These are phyloP conservation scores for Harpalus rufipes DNA, from an alignment of 2,888 invertebrate genomes.

Conservation along the genomic window DNA sequence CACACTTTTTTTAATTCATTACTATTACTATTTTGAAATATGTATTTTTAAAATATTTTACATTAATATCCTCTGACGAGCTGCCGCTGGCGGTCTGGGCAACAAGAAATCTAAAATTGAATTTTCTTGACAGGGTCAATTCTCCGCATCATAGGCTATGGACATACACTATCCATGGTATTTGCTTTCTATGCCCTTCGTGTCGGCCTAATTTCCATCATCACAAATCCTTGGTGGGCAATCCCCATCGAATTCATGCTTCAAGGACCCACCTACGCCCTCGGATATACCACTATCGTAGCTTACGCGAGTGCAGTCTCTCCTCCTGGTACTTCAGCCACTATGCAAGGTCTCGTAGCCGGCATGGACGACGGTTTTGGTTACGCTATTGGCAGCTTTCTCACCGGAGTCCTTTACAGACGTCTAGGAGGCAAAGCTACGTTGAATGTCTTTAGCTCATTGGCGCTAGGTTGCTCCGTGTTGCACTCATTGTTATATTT, in stretches of 20 bases:
- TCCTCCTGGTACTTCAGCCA: slow-evolving; percentile 82
- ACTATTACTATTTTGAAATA: too few relatives aligned
- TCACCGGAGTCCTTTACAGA: slow-evolving; percentile 85
- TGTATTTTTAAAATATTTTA: too few relatives aligned
- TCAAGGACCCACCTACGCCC: slow-evolving; percentile 93
- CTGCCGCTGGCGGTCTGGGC: too few relatives aligned
- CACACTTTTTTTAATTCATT: too few relatives aligned
- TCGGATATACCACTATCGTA: slow-evolving; percentile 91
- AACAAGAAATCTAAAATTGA: background rate
- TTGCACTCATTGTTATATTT: slow-evolving; percentile 76
- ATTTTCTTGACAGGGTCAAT: slow-evolving; percentile 82
- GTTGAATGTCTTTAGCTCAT: slow-evolving; percentile 78
- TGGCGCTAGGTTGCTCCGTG: slow-evolving; percentile 77
- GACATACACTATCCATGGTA: slow-evolving; percentile 87
- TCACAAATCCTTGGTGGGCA: slow-evolving; percentile 90
- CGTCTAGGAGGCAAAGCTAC: slow-evolving; percentile 81
- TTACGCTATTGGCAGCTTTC: slow-evolving; percentile 86
- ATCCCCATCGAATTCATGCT: slow-evolving; percentile 88
- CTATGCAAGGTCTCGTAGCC: slow-evolving; percentile 91
- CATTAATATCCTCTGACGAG: too few relatives aligned
- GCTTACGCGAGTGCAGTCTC: slow-evolving; percentile 80
- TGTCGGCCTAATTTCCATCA: slow-evolving; percentile 86
- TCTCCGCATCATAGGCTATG: slow-evolving; percentile 88
- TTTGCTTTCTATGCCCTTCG: slow-evolving; percentile 88
- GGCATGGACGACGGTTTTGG: slow-evolving; percentile 94